Evolutionary conservation across 2,797 vertebrate genomes (phyloP), one percentile per base, ranked within the genome.

Genomic region (Hapalemur alaotrensis): DNA sequence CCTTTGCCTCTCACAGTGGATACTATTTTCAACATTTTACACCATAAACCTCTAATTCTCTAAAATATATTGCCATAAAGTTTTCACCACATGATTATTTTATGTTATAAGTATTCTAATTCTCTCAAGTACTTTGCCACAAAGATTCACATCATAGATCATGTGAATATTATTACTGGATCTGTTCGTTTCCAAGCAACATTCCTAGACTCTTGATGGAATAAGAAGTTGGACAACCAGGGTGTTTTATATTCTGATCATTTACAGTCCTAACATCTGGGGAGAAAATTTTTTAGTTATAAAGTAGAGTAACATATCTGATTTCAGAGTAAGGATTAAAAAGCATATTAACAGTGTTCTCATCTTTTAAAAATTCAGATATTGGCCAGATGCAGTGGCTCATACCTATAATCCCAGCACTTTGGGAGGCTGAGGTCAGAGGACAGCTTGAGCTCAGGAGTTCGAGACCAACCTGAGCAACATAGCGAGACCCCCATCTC

Each of bases 281-380:
- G 10, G n/a, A 69, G 73, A 73, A 76, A 41, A 35, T 20, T 75
- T 93, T 83, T 83, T 61, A 85, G 65, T 69, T 41, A 69, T 32
- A 38, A 89, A 67, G 20, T 63, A 14, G 69, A 91, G 54, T 52
- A 85, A 76, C 0, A 5, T 15, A n/a, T 20, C 28, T 23, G 48
- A 52, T 43, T 87, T n/a, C 48, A 41, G 35, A 93, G 43, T 38
- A 48, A 43, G 22, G n/a, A 78, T 72, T 50, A 90, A 67, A 78
- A 91, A 79, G 38, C 78, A 79, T 25, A 70, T 9, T 8, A 14
- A n/a, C 4, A 28, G 28, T 57, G 0, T 54, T 59, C 41, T 67
- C 13, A 61, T 41, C 43, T 80, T 92, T 72, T 52, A 65, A 63
- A 95, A 92, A 92, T 91, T 88, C 43, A 93, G 69, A 70, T 10